phyloP scores from a whole-genome alignment of 2,888 invertebrate genomes.

The Athrips mouffetella region DNA sequence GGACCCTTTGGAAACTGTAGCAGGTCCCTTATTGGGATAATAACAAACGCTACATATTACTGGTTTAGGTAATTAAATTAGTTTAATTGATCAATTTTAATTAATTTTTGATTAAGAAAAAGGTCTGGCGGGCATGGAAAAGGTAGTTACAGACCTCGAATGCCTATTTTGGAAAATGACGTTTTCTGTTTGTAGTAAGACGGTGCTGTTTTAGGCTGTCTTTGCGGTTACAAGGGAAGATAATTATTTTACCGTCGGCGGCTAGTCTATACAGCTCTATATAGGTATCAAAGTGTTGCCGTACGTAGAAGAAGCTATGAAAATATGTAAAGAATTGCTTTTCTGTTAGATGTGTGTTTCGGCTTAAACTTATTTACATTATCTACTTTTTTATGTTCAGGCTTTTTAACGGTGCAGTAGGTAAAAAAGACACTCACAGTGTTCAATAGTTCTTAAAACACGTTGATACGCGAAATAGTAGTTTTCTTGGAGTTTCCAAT shows the following conservation, averaged over 20 bases:
- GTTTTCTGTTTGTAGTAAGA: not conserved
- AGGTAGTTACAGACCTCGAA: not conserved
- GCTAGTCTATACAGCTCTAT: not conserved
- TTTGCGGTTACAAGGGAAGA: no score
- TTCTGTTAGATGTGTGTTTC: no score
- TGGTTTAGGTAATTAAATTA: conserved; percentile 4
- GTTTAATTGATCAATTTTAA: conserved; percentile 7
- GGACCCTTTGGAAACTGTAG: not conserved
- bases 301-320: no score
- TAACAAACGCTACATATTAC: not conserved
- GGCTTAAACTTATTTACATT: no score
- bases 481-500: no score
- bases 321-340: no score
- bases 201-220: conserved; percentile 1
- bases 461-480: no score
- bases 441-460: no score
- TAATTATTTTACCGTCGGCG: not conserved
- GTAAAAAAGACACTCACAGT: no score
- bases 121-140: not conserved
- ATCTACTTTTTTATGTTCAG: no score
- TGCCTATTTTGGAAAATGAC: not conserved
- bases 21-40: conserved; percentile 2
- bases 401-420: no score
- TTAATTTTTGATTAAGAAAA: conserved; percentile 7
- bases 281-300: not conserved